Evolutionary conservation across 2,113 vertebrate species (phyloP).

Genomic region (Clarias batrachus): DNA sequence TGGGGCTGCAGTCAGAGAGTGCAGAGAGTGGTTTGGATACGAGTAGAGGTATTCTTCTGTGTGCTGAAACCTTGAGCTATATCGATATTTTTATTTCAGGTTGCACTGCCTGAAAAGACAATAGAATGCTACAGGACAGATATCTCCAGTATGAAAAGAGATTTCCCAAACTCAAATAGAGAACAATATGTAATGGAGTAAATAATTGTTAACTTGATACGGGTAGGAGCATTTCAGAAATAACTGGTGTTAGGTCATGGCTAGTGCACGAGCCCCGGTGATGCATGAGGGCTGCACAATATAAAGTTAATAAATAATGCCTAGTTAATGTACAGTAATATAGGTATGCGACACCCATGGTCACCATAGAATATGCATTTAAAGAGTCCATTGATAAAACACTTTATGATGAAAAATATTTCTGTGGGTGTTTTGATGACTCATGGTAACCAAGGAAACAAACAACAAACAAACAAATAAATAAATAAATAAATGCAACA

Average conservation of each 20-base stretch:
- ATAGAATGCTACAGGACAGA: background rate
- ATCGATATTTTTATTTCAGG: background rate
- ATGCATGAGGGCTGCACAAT: background rate
- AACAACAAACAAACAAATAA: no score
- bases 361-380: background rate
- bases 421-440: background rate
- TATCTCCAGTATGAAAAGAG: background rate
- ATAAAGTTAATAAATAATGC: background rate
- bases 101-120: background rate
- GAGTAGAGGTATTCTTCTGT: background rate
- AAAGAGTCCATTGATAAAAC: background rate
- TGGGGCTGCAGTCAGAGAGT: slow-evolving; percentile 32
- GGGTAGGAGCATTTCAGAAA: background rate
- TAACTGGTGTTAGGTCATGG: background rate
- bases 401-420: background rate
- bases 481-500: background rate
- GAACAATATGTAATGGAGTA: background rate
- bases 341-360: background rate
- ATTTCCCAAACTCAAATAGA: background rate
- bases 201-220: background rate
- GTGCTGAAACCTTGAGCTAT: background rate
- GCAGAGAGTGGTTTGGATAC: slow-evolving; percentile 24
- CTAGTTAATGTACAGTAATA: background rate
- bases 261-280: background rate
- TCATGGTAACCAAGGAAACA: background rate